These are phyloP conservation scores for Cebidichthys violaceus DNA, from an alignment of 2,113 vertebrate species.

Conservation along the genomic window DNA sequence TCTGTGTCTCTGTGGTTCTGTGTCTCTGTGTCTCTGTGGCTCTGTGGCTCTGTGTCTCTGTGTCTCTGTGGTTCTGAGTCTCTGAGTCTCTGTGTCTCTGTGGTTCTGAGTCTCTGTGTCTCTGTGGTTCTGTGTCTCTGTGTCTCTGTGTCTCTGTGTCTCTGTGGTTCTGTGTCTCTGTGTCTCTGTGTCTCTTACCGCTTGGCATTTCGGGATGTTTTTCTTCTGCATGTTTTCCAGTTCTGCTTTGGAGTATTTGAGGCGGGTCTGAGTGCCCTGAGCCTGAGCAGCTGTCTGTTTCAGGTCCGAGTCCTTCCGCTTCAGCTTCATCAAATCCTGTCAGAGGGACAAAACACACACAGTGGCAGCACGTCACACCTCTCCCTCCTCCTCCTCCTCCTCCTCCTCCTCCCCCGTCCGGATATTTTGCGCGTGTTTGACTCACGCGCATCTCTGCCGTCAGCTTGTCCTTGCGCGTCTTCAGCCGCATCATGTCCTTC, in stretches of 20 bases:
- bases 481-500: conserved; percentile 88
- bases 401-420: no score
- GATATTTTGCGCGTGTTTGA: neutral
- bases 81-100: no score
- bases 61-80: no score
- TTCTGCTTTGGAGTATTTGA: conserved; percentile 92
- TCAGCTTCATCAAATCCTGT: conserved; percentile 88
- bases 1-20: no score
- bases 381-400: neutral
- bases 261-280: conserved; percentile 88
- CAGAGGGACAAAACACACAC: conserved; percentile 6
- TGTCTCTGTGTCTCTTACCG: conserved; percentile 73
- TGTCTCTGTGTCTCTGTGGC: no score
- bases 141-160: no score
- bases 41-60: no score
- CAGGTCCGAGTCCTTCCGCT: conserved; percentile 90
- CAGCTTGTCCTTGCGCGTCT: conserved; percentile 85
- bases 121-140: no score
- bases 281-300: conserved; percentile 86
- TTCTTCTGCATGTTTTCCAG: conserved; percentile 88
- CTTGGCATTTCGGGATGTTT: conserved; percentile 81
- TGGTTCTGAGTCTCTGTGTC: no score
- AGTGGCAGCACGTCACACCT: neutral
- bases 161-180: neutral
- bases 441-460: conserved; percentile 88